Percentiles rank a stretch among this genome's conserved stretches.
These are phyloP conservation scores for Aphelinus atriplicis DNA, from an alignment of 1,140 invertebrate genomes.

Conservation along the genomic window DNA sequence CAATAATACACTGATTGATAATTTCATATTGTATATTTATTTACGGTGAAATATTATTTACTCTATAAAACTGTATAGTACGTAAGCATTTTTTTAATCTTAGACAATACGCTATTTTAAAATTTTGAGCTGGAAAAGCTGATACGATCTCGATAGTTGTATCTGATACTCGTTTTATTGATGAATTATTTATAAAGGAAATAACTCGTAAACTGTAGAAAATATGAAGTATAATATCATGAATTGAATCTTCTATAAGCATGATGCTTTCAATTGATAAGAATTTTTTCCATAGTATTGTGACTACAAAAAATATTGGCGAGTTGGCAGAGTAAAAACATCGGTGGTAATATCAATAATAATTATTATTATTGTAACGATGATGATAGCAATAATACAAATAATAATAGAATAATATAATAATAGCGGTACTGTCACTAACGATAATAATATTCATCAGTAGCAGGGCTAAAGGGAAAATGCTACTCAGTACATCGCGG, in stretches of 20 bases:
- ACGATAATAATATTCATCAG: conserved; percentile 50
- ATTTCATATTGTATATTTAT: conserved; percentile 9
- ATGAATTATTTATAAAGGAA: conserved; percentile 38
- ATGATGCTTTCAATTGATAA: not conserved
- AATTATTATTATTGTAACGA: conserved; percentile 65
- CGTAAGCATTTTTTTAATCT: not conserved
- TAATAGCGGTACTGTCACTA: conserved; percentile 57
- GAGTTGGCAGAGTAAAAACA: conserved; percentile 39
- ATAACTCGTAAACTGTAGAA: conserved; percentile 31
- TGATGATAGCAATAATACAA: conserved; percentile 64
- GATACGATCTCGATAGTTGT: conserved; percentile 15
- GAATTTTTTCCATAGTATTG: conserved; percentile 11
- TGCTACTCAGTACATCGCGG: conserved; percentile 48
- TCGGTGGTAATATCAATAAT: conserved; percentile 56
- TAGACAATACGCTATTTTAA: not conserved
- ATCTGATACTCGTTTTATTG: conserved; percentile 23
- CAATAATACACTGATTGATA: conserved; percentile 15
- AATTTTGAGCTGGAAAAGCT: conserved; percentile 9
- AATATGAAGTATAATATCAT: conserved; percentile 37
- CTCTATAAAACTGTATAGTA: not conserved
- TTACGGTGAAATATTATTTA: not conserved
- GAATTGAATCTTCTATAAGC: conserved; percentile 37
- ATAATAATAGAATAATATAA: conserved; percentile 60
- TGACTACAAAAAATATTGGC: conserved; percentile 31
- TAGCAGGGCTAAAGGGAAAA: conserved; percentile 44